Evolutionary conservation across 2,888 invertebrate species (phyloP).

Genomic region (Marasmarcha lunaedactyla): DNA sequence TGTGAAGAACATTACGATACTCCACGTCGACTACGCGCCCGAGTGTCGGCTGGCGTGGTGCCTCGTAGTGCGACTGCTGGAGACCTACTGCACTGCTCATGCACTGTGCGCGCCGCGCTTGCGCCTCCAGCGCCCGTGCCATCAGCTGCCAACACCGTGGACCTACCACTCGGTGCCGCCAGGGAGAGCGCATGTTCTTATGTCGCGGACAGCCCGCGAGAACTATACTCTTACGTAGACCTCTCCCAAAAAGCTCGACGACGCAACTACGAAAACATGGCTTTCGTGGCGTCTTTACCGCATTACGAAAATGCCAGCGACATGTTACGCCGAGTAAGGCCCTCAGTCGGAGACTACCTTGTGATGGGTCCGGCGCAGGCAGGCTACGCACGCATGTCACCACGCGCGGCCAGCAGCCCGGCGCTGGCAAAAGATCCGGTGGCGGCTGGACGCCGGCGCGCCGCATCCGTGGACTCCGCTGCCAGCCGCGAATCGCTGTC

Average conservation of each 20-base stretch:
- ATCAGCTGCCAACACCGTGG: too few relatives aligned
- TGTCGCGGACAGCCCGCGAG: constrained; percentile 19
- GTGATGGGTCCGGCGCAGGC: constrained; percentile 64
- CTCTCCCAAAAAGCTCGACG: constrained; percentile 73
- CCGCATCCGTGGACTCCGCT: constrained; percentile 1
- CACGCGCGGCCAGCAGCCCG: constrained; percentile 75
- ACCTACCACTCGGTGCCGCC: too few relatives aligned
- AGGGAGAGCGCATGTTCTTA: too few relatives aligned
- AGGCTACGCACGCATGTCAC: constrained; percentile 82
- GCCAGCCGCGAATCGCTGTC: constrained; percentile 19
- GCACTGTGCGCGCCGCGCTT: too few relatives aligned
- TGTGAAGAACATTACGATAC: constrained; percentile 80
- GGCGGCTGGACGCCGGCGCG: constrained; percentile 20
- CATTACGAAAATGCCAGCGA: constrained; percentile 85
- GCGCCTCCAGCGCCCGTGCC: too few relatives aligned
- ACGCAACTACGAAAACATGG: constrained; percentile 75
- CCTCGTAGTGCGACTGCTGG: constrained; percentile 51
- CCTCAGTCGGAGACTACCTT: constrained; percentile 70
- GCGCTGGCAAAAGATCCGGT: constrained; percentile 55
- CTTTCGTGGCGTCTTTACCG: constrained; percentile 81
- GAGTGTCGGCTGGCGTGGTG: constrained; percentile 63
- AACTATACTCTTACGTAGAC: constrained; percentile 78
- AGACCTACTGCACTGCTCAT: too few relatives aligned
- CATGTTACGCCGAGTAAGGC: constrained; percentile 58
- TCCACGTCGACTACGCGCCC: constrained; percentile 78